These are phyloP conservation scores for Tetramorium parvispinum DNA, from an alignment of 1,140 invertebrate genomes.

Conservation along the genomic window DNA sequence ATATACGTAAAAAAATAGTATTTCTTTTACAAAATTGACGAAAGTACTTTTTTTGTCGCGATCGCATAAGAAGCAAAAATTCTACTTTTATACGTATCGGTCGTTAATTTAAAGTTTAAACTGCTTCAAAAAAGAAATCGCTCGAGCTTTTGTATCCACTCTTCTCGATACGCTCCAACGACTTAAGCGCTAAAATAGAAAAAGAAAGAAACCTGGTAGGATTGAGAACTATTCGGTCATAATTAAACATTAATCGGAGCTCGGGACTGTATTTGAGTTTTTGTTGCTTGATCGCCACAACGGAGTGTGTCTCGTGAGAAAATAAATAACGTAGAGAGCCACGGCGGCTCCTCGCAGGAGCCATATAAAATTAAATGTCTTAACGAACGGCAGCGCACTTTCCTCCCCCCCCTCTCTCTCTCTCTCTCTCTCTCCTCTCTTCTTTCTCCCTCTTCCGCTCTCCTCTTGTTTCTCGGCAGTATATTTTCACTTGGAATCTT, in stretches of 20 bases:
- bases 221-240: slow-evolving; percentile 3
- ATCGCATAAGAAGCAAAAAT: background rate
- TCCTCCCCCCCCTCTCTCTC: background rate
- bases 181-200: slow-evolving; percentile 37
- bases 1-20: background rate
- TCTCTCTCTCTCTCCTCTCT: background rate
- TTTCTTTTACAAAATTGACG: background rate
- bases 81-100: background rate
- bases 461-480: slow-evolving; percentile 68
- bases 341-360: background rate
- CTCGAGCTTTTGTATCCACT: slow-evolving; percentile 2
- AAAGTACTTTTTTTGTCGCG: background rate
- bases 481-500: slow-evolving; percentile 71
- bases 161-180: slow-evolving; percentile 4
- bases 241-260: slow-evolving; percentile 52
- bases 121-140: background rate
- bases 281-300: slow-evolving; percentile 20
- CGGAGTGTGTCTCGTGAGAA: slow-evolving; percentile 17
- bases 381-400: slow-evolving; percentile 62
- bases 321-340: slow-evolving; percentile 58
- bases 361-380: slow-evolving; percentile 71
- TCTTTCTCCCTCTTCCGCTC: slow-evolving; percentile 10
- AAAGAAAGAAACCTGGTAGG: background rate
- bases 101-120: slow-evolving; percentile 27
- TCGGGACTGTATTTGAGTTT: slow-evolving; percentile 5